Evolutionary conservation across 2,888 invertebrate species (phyloP), one percentile per base, ranked within the genome.

Genomic region (Synanthedon myopaeformis): DNA sequence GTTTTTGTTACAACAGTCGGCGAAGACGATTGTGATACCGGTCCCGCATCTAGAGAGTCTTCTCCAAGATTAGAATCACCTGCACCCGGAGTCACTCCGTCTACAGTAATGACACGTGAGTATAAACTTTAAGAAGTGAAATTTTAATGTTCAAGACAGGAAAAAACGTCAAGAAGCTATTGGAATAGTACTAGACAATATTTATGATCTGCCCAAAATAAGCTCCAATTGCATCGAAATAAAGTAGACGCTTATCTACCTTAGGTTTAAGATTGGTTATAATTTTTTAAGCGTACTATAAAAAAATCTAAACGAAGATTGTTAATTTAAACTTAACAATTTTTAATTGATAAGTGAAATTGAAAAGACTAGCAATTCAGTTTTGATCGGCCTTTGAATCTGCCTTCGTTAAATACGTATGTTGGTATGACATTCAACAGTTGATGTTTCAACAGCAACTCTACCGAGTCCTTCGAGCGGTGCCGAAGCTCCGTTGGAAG

Each of bases 51-150:
- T 1, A 85, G 93, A 56, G 93, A 93, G 71, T 91, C 92, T 0
- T 92, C 93, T 4, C 93, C 93, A 3, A 90, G 93, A 61, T 89
- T 93, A 52, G 93, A 91, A 60, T 90, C 89, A 13, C 91, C 91
- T 2, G 86, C 88, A 0, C 89, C 90, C 0, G 89, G 89, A 1
- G 79, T 89, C 14, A 89, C 89, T 0, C 85, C 89, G 1, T 76
- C 86, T 2, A 68, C 78, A 10, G 63, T 78, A 41, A 73, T 87
- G 73, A 84, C 80, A 1, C 82, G 86, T 87, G 67, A 76, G 86
- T 76, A 50, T 35, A 8, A 45, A 35, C 4, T 8, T 35, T 35
- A 2, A 10, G 10, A 10, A 10, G 3, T 35, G 10, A 35, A 35
- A 35, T 35, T 35, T 35, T 35, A 6, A 35, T 35, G 10, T 35